These are phyloP conservation scores for Thysanoteuthis rhombus DNA, from an alignment of 2,888 invertebrate genomes.

Conservation along the genomic window DNA sequence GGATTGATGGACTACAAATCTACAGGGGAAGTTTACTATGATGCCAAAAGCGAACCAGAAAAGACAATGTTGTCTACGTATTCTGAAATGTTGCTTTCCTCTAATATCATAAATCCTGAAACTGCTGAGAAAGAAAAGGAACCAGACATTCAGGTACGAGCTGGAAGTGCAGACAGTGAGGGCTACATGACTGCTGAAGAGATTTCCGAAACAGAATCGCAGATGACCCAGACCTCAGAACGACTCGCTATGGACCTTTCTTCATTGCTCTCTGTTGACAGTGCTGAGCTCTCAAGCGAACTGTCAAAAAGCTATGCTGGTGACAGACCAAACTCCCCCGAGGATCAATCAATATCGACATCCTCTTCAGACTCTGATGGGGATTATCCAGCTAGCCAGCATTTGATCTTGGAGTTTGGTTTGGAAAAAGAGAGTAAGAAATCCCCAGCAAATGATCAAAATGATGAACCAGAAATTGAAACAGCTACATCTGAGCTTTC, in stretches of 20 bases:
- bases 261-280: neutral
- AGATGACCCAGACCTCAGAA: conserved; percentile 17
- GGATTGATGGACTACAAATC: neutral
- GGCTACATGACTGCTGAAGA: neutral
- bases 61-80: conserved; percentile 18
- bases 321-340: neutral
- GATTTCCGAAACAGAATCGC: neutral
- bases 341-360: neutral
- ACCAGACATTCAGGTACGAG: neutral
- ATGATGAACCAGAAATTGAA: neutral
- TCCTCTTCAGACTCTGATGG: neutral
- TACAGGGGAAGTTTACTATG: neutral
- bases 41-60: neutral
- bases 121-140: neutral
- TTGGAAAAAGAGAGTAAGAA: neutral
- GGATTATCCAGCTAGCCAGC: neutral
- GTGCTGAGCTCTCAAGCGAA: conserved; percentile 18
- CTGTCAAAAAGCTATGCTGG: neutral
- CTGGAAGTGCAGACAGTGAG: neutral
- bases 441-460: neutral
- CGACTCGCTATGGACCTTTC: conserved; percentile 20
- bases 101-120: neutral
- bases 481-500: neutral
- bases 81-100: conserved; percentile 18
- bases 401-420: conserved; percentile 22